Evolutionary conservation across 2,113 vertebrate species (phyloP).

Genomic region (Rattus rattus): DNA sequence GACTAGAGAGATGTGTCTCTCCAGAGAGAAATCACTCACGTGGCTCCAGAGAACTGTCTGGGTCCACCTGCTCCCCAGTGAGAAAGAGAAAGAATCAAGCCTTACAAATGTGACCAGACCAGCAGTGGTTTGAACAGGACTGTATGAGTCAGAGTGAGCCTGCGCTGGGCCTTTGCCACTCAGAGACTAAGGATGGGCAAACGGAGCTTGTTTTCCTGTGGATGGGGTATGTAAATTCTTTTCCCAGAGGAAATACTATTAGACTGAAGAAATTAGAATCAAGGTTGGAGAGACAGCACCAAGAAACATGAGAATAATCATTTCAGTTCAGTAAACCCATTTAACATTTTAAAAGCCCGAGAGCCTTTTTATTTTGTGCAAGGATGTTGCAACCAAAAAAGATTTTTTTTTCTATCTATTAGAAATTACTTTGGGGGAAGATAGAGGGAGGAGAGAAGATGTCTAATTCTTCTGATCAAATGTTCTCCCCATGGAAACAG

Average conservation of each 20-base stretch:
- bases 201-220: neutral
- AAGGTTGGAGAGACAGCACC: neutral
- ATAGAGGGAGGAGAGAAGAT: neutral
- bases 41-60: slow-evolving; percentile 47
- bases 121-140: neutral
- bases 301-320: neutral
- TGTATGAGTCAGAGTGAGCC: neutral
- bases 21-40: slow-evolving; percentile 59
- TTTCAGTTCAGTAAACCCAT: neutral
- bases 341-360: neutral
- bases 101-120: neutral
- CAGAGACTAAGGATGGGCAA: neutral
- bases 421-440: neutral
- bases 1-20: slow-evolving; percentile 49
- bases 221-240: neutral
- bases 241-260: neutral
- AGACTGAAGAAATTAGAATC: slow-evolving; percentile 25
- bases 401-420: neutral
- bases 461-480: neutral
- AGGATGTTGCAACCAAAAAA: neutral
- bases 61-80: slow-evolving; percentile 57
- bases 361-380: neutral
- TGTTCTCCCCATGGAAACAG: neutral
- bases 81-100: slow-evolving; percentile 28
- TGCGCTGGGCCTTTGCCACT: neutral